Conservation (phyloP, 2,888 invertebrate genomes). For the Acronicta alni region DNA sequence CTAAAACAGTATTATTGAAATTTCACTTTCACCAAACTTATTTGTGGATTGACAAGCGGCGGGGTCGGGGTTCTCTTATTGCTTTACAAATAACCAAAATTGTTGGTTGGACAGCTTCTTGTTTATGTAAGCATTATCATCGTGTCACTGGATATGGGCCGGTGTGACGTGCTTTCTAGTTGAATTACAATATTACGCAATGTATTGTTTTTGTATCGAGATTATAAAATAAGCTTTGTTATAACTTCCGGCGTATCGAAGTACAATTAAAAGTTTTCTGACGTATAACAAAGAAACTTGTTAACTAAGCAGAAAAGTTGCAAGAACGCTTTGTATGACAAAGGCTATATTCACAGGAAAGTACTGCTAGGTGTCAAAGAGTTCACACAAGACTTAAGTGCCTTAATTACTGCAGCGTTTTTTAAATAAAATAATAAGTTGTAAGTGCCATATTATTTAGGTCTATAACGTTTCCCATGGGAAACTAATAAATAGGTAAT, state of each 20-base stretch:
- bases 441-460: background rate
- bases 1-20: constrained; percentile 80
- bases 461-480: background rate
- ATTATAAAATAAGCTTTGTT: constrained; percentile 59
- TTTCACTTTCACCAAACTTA: constrained; percentile 81
- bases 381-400: constrained; percentile 23
- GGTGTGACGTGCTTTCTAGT: constrained; percentile 70
- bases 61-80: constrained; percentile 70
- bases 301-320: constrained; percentile 41
- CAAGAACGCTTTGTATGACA: constrained; percentile 37
- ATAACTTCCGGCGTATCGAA: constrained; percentile 53
- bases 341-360: constrained; percentile 44
- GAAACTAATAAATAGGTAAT: background rate
- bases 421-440: background rate
- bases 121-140: constrained; percentile 79
- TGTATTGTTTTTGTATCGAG: constrained; percentile 62
- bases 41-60: constrained; percentile 68
- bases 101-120: constrained; percentile 65
- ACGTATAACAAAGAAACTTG: constrained; percentile 44
- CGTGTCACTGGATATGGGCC: constrained; percentile 59
- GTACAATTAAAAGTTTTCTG: constrained; percentile 47
- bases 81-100: constrained; percentile 76
- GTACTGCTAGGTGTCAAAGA: constrained; percentile 28
- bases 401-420: constrained; percentile 14
- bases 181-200: constrained; percentile 72